Conservation (phyloP, 2,888 invertebrate species). For the Mechanitis messenoides region DNA sequence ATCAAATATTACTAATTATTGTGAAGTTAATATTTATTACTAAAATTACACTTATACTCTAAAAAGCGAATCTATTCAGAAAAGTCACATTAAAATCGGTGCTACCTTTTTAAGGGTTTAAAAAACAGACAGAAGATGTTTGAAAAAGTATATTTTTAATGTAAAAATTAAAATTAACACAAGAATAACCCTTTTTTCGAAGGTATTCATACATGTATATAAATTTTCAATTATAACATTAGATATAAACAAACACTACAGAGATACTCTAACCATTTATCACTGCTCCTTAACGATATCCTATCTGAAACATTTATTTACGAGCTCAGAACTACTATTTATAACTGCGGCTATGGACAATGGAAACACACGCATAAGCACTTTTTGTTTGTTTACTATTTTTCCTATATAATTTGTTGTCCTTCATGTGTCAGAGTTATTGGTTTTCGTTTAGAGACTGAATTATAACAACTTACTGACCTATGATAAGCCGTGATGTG, state of each 20-base stretch:
- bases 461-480: slow-evolving; percentile 15
- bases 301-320: slow-evolving; percentile 56
- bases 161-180: too few relatives aligned
- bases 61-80: too few relatives aligned
- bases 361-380: slow-evolving; percentile 56
- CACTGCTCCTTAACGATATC: slow-evolving; percentile 47
- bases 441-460: slow-evolving; percentile 28
- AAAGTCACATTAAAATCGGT: too few relatives aligned
- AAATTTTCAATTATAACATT: neutral
- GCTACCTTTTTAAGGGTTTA: too few relatives aligned
- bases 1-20: too few relatives aligned
- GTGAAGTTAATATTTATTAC: too few relatives aligned
- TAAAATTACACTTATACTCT: too few relatives aligned
- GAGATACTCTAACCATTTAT: slow-evolving; percentile 53
- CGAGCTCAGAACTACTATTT: slow-evolving; percentile 46
- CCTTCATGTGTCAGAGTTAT: slow-evolving; percentile 10
- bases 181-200: too few relatives aligned
- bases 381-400: slow-evolving; percentile 42
- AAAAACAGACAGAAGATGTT: too few relatives aligned
- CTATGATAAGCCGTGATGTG: neutral
- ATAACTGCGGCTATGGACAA: slow-evolving; percentile 52
- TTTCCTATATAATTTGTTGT: slow-evolving; percentile 38
- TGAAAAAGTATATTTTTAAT: too few relatives aligned
- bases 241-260: slow-evolving; percentile 30
- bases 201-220: too few relatives aligned